Percentiles rank a stretch among this genome's conserved stretches.
phyloP scores from a whole-genome alignment of 2,113 vertebrate species.

The Trichomycterus rosablanca region DNA sequence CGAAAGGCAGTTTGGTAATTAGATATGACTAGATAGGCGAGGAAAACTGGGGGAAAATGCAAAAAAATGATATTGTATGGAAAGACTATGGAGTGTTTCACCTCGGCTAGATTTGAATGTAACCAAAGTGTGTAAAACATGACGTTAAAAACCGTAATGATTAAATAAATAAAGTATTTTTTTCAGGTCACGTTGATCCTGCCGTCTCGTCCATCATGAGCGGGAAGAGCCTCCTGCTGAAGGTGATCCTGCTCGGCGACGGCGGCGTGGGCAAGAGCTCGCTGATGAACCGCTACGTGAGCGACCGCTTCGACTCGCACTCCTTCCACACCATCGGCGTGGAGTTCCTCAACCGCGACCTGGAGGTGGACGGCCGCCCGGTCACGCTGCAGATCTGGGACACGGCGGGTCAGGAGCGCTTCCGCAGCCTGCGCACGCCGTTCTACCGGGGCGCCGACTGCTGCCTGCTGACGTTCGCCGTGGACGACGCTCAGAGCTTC shows the following conservation, averaged over 20 bases:
- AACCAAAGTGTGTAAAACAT: no score
- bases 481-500: slow-evolving; percentile 93
- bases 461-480: slow-evolving; percentile 94
- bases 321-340: slow-evolving; percentile 97
- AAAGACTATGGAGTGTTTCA: no score
- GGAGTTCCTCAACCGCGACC: slow-evolving; percentile 93
- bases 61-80: no score
- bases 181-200: slow-evolving; percentile 53
- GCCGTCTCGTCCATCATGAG: slow-evolving; percentile 72
- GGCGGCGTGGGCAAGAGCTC: slow-evolving; percentile 96
- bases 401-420: slow-evolving; percentile 94
- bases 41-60: no score
- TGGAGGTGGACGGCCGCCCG: slow-evolving; percentile 90
- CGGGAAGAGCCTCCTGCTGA: slow-evolving; percentile 89
- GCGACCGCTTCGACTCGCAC: slow-evolving; percentile 93
- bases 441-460: slow-evolving; percentile 96
- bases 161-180: no score
- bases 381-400: slow-evolving; percentile 98
- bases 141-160: no score
- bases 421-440: slow-evolving; percentile 91
- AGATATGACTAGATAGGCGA: no score
- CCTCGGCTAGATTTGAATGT: no score
- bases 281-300: slow-evolving; percentile 96
- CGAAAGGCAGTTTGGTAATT: no score
- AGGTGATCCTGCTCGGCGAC: slow-evolving; percentile 93